phyloP scores from a whole-genome alignment of 2,888 invertebrate genomes.

The Coleophora deauratella region DNA sequence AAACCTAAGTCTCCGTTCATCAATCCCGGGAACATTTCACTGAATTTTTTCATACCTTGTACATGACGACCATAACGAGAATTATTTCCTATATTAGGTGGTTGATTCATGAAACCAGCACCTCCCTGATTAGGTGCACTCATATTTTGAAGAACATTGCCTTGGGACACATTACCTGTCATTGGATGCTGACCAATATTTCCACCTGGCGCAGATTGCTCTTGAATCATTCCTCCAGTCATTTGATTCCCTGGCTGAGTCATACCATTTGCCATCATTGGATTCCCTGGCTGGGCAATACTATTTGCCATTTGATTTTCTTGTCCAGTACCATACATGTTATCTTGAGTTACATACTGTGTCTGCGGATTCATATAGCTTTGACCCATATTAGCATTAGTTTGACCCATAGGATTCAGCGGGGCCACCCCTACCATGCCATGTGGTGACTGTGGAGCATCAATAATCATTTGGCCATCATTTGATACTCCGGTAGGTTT shows the following conservation, averaged over 20 bases:
- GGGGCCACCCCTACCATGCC: conserved; percentile 24
- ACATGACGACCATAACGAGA: conserved; percentile 36
- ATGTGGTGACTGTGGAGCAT: conserved; percentile 30
- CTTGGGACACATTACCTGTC: neutral
- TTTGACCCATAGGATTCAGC: conserved; percentile 13
- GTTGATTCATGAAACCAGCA: conserved; percentile 5
- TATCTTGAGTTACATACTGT: conserved; percentile 25
- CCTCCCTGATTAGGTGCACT: conserved; percentile 1
- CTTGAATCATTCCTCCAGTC: conserved; percentile 1
- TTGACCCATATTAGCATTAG: conserved; percentile 16
- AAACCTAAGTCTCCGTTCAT: conserved; percentile 51
- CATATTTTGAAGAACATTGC: conserved; percentile 3
- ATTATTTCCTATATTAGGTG: conserved; percentile 10
- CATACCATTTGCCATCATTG: conserved; percentile 3
- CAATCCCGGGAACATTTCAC: conserved; percentile 60
- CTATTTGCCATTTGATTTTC: conserved; percentile 17
- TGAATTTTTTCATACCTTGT: conserved; percentile 49
- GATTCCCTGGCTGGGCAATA: conserved; percentile 7
- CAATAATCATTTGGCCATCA: conserved; percentile 19
- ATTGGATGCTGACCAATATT: neutral
- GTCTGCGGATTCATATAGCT: conserved; percentile 16
- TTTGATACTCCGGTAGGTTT: conserved; percentile 16
- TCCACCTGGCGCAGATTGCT: too few species aligned
- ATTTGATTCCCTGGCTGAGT: conserved; percentile 14
- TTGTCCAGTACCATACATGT: conserved; percentile 18